Percentiles rank a stretch among this genome's conserved stretches.
Conservation (phyloP, 2,113 vertebrate species). For the Trochalopteron elliotii region DNA sequence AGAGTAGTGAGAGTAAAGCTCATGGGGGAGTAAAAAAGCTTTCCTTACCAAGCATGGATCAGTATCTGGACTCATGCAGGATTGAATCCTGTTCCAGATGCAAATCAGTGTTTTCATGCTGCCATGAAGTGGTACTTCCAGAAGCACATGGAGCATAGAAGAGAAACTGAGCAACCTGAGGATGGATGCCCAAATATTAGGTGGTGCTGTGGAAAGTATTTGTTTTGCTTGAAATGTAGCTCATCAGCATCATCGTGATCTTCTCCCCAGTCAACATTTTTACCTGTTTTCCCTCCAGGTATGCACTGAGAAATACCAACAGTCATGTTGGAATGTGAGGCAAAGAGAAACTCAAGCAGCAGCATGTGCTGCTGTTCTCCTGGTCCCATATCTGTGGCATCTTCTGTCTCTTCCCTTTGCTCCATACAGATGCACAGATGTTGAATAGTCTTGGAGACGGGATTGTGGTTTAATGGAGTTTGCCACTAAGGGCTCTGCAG, state of each 20-base stretch:
- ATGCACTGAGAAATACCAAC: not conserved
- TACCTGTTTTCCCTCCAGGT: not conserved
- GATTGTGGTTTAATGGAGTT: not conserved
- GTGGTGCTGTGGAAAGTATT: not conserved
- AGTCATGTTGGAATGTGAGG: not conserved
- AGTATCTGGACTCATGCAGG: not conserved
- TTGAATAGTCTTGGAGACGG: not conserved
- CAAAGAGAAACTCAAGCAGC: not conserved
- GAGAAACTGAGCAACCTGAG: not conserved
- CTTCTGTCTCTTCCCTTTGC: not conserved
- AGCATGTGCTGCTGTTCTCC: fast-evolving
- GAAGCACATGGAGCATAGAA: not conserved
- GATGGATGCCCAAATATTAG: not conserved
- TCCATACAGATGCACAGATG: not conserved
- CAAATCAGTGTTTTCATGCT: not conserved
- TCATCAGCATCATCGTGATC: not conserved
- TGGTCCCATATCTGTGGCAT: not conserved
- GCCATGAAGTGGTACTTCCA: not conserved
- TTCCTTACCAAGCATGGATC: fast-evolving
- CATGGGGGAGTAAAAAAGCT: not conserved
- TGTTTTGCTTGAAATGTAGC: not conserved
- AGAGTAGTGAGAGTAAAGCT: not conserved
- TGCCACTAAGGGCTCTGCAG: not conserved
- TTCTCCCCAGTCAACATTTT: not conserved
- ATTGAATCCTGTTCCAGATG: not conserved